Conservation (phyloP, 2,888 invertebrate genomes). For the Cephalotes varians region DNA sequence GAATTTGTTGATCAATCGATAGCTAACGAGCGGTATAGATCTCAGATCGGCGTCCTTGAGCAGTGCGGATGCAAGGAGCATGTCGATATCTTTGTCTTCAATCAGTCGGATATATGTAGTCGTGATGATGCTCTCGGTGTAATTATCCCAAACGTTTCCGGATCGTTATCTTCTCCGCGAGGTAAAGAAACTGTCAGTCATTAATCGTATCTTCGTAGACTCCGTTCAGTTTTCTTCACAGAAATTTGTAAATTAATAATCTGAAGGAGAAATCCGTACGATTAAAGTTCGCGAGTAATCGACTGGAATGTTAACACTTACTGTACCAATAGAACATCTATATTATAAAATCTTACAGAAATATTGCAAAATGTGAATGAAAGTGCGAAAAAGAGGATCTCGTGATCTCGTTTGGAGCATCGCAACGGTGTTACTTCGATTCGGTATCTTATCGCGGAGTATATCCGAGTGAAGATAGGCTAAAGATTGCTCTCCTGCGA, state of each 20-base stretch:
- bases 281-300: background rate
- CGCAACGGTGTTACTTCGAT: background rate
- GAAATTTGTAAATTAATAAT: constrained; percentile 14
- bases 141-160: constrained; percentile 13
- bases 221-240: background rate
- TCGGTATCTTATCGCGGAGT: constrained; percentile 27
- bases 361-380: background rate
- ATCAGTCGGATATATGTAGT: background rate
- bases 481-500: constrained; percentile 9
- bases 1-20: constrained; percentile 43
- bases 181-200: background rate
- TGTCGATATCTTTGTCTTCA: background rate
- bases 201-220: background rate
- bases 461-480: constrained; percentile 24
- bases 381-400: background rate
- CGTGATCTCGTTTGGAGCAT: background rate
- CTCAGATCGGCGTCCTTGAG: background rate
- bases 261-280: background rate
- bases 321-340: background rate
- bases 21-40: constrained; percentile 25
- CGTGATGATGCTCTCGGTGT: background rate
- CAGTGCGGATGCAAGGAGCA: background rate
- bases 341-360: background rate
- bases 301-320: background rate
- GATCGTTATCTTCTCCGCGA: background rate